Percentiles rank a stretch among this genome's conserved stretches.
phyloP scores from a whole-genome alignment of 2,888 invertebrate species.

The Sthenelais limicola region DNA sequence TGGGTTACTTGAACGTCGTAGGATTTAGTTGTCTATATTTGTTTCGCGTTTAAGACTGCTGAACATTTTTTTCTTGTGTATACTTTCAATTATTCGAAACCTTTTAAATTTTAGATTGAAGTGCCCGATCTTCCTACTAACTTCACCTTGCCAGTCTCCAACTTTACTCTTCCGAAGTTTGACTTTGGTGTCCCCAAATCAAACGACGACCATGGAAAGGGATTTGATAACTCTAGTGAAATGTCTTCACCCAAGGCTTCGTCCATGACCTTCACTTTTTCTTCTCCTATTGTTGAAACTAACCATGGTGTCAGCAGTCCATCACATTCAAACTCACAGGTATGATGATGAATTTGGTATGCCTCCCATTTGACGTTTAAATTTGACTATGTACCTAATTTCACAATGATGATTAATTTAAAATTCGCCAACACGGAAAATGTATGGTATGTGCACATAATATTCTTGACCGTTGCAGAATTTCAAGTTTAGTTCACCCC shows the following conservation, averaged over 20 bases:
- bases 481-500: slow-evolving; percentile 37
- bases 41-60: background rate
- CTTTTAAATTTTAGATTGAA: slow-evolving; percentile 53
- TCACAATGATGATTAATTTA: too few relatives aligned
- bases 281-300: slow-evolving; percentile 55
- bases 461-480: background rate
- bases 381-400: too few relatives aligned
- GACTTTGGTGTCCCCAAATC: background rate
- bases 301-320: background rate
- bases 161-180: slow-evolving; percentile 77
- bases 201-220: background rate
- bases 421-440: too few relatives aligned
- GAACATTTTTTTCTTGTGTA: background rate
- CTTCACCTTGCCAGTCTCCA: slow-evolving; percentile 76
- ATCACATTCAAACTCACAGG: slow-evolving; percentile 16
- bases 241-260: slow-evolving; percentile 58
- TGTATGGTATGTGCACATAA: too few relatives aligned
- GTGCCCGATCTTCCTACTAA: slow-evolving; percentile 67
- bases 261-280: slow-evolving; percentile 57
- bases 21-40: background rate
- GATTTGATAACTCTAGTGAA: slow-evolving; percentile 47
- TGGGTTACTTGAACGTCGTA: too few relatives aligned
- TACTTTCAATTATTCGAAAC: background rate
- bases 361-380: too few relatives aligned
- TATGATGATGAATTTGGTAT: too few relatives aligned